Evolutionary conservation across 2,113 vertebrate genomes (phyloP).

Genomic region (Pelecanoides urinatrix): DNA sequence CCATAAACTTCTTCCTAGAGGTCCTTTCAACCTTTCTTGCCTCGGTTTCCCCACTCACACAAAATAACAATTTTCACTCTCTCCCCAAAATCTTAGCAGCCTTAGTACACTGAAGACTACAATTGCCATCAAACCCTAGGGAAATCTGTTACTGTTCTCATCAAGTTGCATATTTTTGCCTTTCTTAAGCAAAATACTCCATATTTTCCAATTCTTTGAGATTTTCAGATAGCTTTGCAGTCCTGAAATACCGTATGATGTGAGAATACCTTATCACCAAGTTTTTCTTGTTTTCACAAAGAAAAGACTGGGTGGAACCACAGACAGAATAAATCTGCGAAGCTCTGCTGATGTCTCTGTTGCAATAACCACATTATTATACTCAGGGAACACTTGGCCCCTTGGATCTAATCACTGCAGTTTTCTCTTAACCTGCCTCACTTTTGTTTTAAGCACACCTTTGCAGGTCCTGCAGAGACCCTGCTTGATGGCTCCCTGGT

Average conservation of each 20-base stretch:
- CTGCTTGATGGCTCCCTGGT: neutral
- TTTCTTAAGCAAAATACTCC: neutral
- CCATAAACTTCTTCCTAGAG: neutral
- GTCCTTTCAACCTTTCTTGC: neutral
- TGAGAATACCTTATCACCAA: neutral
- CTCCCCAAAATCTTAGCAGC: neutral
- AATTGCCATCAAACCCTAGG: neutral
- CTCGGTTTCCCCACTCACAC: neutral
- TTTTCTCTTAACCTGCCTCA: neutral
- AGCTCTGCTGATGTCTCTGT: neutral
- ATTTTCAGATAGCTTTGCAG: neutral
- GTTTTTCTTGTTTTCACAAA: neutral
- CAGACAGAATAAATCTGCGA: neutral
- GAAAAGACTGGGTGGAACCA: neutral
- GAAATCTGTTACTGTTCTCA: neutral
- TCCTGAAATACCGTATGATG: neutral
- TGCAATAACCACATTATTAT: neutral
- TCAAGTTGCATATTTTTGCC: neutral
- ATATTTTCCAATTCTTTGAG: neutral
- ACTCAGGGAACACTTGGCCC: neutral
- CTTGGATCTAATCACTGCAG: neutral
- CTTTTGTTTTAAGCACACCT: constrained; percentile 37
- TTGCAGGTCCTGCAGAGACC: neutral
- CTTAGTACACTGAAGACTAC: neutral
- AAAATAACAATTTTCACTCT: neutral